Evolutionary conservation across 1,140 invertebrate genomes (phyloP).

Genomic region (Lethocerus indicus): DNA sequence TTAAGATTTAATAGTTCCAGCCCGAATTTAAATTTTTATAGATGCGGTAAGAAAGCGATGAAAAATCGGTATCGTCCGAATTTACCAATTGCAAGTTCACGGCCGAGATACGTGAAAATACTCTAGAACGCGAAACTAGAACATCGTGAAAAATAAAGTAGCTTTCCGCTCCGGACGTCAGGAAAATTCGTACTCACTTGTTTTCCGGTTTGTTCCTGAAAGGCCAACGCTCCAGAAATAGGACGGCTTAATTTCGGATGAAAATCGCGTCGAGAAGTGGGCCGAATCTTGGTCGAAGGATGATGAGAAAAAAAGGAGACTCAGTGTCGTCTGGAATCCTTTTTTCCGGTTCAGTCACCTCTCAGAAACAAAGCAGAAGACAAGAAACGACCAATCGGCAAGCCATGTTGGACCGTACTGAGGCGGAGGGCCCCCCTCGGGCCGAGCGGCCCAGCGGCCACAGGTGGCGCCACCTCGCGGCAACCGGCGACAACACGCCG

Average conservation of each 20-base stretch:
- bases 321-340: background rate
- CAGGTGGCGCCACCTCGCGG: background rate
- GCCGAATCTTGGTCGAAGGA: background rate
- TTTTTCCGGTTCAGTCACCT: background rate
- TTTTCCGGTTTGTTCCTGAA: slow-evolving; percentile 4
- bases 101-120: no score
- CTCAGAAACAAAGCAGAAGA: slow-evolving; percentile 6
- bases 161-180: no score
- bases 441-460: background rate
- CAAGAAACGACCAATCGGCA: background rate
- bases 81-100: no score
- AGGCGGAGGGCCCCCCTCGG: background rate
- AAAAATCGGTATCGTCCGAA: no score
- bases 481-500: background rate
- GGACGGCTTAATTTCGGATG: no score
- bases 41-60: no score
- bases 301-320: background rate
- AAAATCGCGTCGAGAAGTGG: no score
- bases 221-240: no score
- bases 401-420: slow-evolving; percentile 2
- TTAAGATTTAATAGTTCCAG: no score
- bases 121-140: no score
- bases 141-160: no score
- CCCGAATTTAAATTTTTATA: no score
- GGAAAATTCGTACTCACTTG: slow-evolving; percentile 4